These are phyloP conservation scores for Caenorhabditis japonica DNA, from an alignment of 2,888 invertebrate genomes.

Conservation along the genomic window DNA sequence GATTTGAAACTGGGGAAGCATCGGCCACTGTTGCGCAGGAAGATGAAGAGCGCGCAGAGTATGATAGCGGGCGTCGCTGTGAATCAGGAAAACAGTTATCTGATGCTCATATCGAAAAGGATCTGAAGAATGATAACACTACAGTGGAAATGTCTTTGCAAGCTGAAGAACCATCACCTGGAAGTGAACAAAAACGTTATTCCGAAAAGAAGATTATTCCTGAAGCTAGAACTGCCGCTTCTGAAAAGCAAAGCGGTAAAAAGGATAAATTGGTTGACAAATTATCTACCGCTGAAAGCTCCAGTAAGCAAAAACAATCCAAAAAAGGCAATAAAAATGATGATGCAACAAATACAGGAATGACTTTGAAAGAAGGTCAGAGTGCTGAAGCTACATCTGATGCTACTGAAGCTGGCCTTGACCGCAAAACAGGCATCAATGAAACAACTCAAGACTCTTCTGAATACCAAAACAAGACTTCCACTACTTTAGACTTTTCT, in stretches of 20 bases:
- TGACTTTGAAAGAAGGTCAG: too few species aligned
- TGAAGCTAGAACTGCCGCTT: background rate
- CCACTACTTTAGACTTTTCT: conserved; percentile 6
- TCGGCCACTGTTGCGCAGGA: conserved; percentile 37
- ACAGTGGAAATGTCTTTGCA: background rate
- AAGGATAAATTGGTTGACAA: conserved; percentile 9
- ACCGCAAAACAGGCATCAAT: too few species aligned
- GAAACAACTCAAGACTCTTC: conserved; percentile 1
- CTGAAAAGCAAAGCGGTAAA: background rate
- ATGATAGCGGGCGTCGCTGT: too few species aligned
- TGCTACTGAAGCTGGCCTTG: too few species aligned
- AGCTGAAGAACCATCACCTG: too few species aligned
- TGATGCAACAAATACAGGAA: too few species aligned
- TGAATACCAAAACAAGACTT: background rate
- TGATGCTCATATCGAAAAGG: conserved; percentile 11
- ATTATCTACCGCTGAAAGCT: too few species aligned
- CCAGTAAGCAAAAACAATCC: conserved; percentile 28
- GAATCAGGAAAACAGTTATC: too few species aligned
- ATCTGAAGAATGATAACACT: conserved; percentile 5
- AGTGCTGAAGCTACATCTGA: too few species aligned
- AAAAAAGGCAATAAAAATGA: too few species aligned
- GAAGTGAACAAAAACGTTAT: too few species aligned
- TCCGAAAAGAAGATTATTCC: conserved; percentile 9
- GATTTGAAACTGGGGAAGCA: conserved; percentile 20
- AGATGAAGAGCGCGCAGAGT: conserved; percentile 21